phyloP scores from a whole-genome alignment of 2,797 vertebrate species.

The Lycodopsis pacificus region DNA sequence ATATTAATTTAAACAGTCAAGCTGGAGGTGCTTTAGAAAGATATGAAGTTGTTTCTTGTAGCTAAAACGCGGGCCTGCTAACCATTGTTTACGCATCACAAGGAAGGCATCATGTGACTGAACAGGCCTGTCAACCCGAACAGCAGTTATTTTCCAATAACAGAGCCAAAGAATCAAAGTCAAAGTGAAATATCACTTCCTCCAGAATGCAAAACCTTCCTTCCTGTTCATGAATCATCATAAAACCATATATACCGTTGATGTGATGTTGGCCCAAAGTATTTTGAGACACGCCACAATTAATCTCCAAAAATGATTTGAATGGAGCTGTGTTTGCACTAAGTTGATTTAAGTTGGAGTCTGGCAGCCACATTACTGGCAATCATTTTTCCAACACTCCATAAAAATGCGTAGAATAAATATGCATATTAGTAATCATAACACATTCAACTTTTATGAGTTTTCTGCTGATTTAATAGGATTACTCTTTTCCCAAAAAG shows the following conservation, averaged over 20 bases:
- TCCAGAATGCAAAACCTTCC: conserved; percentile 18
- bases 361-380: conserved; percentile 41
- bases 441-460: conserved; percentile 37
- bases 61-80: not conserved
- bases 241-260: conserved; percentile 60
- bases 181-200: conserved; percentile 39
- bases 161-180: conserved; percentile 34
- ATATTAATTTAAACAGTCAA: not conserved
- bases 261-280: conserved; percentile 56
- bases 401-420: conserved; percentile 55
- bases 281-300: conserved; percentile 58
- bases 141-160: conserved; percentile 39
- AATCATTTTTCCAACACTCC: conserved; percentile 44
- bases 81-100: conserved; percentile 12
- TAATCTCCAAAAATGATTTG: conserved; percentile 64
- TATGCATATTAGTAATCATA: conserved; percentile 43
- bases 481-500: conserved; percentile 51
- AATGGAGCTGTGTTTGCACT: conserved; percentile 56
- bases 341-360: conserved; percentile 54
- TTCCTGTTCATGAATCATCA: conserved; percentile 44
- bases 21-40: conserved; percentile 14
- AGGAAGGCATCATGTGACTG: conserved; percentile 28
- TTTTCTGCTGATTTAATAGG: conserved; percentile 39
- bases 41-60: not conserved
- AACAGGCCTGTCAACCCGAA: conserved; percentile 34